Evolutionary conservation across 2,113 vertebrate genomes (phyloP).

Genomic region (Melanostigma gelatinosum): DNA sequence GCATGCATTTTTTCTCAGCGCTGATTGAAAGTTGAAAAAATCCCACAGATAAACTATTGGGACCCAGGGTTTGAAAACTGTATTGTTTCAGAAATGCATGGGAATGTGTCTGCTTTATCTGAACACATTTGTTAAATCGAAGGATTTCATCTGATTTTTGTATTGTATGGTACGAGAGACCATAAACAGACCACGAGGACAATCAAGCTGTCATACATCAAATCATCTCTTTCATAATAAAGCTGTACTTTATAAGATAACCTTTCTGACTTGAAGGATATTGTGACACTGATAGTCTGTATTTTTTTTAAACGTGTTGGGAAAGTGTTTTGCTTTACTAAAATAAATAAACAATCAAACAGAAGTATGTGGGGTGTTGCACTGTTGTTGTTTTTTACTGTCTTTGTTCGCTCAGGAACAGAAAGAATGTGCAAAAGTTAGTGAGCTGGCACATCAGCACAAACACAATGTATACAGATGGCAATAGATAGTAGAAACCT

Average conservation of each 20-base stretch:
- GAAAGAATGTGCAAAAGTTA: neutral
- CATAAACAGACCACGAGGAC: neutral
- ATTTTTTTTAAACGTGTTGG: slow-evolving; percentile 50
- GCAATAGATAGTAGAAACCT: neutral
- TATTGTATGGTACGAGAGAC: slow-evolving; percentile 3
- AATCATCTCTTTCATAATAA: neutral
- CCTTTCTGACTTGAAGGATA: slow-evolving; percentile 41
- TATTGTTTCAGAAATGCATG: neutral
- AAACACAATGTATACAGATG: neutral
- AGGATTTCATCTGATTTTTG: neutral
- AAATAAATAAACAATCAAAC: slow-evolving; percentile 35
- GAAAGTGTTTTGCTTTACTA: slow-evolving; percentile 56
- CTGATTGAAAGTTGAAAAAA: neutral
- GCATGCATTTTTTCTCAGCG: neutral
- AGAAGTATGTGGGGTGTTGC: slow-evolving; percentile 26
- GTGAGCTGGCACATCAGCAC: slow-evolving; percentile 3
- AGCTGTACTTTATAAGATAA: slow-evolving; percentile 1
- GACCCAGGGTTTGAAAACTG: slow-evolving; percentile 9
- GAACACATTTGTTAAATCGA: neutral
- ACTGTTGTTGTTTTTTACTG: neutral
- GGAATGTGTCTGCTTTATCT: neutral
- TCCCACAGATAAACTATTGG: neutral
- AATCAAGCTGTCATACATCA: neutral
- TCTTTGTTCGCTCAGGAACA: slow-evolving; percentile 1
- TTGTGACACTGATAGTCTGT: slow-evolving; percentile 48